Evolutionary conservation across 2,113 vertebrate species (phyloP), one percentile per base, ranked within the genome.

Genomic region (Uria lomvia): DNA sequence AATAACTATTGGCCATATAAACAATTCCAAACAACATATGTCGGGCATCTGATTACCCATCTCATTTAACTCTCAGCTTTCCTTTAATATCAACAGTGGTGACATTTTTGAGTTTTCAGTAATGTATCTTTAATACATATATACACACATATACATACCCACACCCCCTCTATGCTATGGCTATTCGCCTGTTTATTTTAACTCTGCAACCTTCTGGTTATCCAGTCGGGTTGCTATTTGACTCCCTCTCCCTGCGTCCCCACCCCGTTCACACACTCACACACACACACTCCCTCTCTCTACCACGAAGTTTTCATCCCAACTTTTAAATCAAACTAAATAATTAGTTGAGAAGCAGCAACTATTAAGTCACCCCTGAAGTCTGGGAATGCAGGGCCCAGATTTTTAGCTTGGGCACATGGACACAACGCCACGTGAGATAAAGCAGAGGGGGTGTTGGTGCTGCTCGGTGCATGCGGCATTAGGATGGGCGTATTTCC

Each of bases 21-120:
- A 98, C 97, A 98, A 97, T 96, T 97, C 94, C 93, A 97, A 98
- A 98, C 97, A 98, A 98, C 98, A 98, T 98, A 98, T 98, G 98
- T 95, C 92, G 59, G 97, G 97, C 97, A 97, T 96, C 96, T 98
- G 97, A 98, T 97, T 97, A 95, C 88, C 92, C 95, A 97, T 98
- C 97, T 98, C 98, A 97, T 98, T 98, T 97, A 98, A 97, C 97
- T 98, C 97, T 97, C 97, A 98, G 98, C 83, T 98, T 98, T 96
- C 92, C 91, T 94, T 93, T 95, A 93, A 87, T 96, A 94, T 93
- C 97, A 98, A 98, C 96, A 97, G 96, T 96, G 95, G 93, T 72
- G 56, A 95, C 91, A 91, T 88, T 94, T 92, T 80, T 49, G 82
- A 77, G 42, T 95, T 93, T 94, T 92, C 78, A 91, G 75, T 42